Percentiles rank a stretch among this genome's conserved stretches.
Conservation (phyloP, 2,888 invertebrate species). For the Eupithecia vulgata region DNA sequence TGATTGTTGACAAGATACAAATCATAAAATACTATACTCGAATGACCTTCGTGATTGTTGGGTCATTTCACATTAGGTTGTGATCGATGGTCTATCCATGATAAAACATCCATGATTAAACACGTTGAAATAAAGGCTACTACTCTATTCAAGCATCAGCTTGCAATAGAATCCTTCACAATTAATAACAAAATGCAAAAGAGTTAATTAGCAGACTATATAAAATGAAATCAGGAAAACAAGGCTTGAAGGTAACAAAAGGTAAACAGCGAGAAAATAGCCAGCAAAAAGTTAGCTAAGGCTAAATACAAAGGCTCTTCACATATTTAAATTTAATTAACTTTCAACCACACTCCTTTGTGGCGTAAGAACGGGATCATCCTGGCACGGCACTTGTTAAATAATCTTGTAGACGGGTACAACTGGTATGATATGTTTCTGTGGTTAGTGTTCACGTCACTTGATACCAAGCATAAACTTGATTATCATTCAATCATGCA, state of each 20-base stretch:
- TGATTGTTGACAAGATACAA: too few relatives aligned
- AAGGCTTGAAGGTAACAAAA: constrained; percentile 6
- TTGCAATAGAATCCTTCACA: neutral
- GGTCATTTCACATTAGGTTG: too few relatives aligned
- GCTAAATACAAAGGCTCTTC: constrained; percentile 45
- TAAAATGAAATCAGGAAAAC: constrained; percentile 5
- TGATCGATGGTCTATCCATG: too few relatives aligned
- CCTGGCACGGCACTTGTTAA: constrained; percentile 14
- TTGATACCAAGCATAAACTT: neutral
- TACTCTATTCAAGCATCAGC: neutral
- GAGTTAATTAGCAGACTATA: neutral
- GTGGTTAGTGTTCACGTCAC: neutral
- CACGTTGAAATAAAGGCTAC: neutral
- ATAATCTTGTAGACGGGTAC: constrained; percentile 1
- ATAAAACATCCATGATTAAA: too few relatives aligned
- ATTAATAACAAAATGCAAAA: neutral
- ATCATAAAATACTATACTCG: too few relatives aligned
- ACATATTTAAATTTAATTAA: constrained; percentile 79
- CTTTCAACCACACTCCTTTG: constrained; percentile 72
- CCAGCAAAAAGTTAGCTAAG: constrained; percentile 19
- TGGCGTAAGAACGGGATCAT: constrained; percentile 42
- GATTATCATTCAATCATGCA: too few relatives aligned
- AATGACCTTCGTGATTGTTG: too few relatives aligned
- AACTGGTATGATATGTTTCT: neutral
- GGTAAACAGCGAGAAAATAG: constrained; percentile 8